Percentiles rank a stretch among this genome's conserved stretches.
Evolutionary conservation across 1,140 invertebrate genomes (phyloP).

Genomic region (Sarcophaga peregrina): DNA sequence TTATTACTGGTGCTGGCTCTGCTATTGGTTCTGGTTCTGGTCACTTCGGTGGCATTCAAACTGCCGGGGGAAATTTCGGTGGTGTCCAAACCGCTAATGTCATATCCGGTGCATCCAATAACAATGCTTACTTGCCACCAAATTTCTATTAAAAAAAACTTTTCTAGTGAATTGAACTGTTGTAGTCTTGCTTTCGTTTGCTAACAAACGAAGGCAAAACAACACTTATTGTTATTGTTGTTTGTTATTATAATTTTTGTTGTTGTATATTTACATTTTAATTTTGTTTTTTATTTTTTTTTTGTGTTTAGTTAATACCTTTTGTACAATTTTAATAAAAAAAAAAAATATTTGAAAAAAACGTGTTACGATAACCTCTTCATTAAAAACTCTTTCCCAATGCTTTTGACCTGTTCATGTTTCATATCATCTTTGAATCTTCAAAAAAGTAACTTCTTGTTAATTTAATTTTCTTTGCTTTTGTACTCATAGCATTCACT

Average conservation of each 20-base stretch:
- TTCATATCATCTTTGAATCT: neutral
- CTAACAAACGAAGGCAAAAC: neutral
- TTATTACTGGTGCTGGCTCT: neutral
- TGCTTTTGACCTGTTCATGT: neutral
- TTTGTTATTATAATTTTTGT: slow-evolving; percentile 34
- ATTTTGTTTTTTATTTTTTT: neutral
- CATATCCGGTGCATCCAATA: slow-evolving; percentile 44
- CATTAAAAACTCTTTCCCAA: neutral
- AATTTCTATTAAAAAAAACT: slow-evolving; percentile 54
- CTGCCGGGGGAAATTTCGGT: slow-evolving; percentile 9
- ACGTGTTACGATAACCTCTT: neutral
- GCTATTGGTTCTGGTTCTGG: slow-evolving; percentile 38
- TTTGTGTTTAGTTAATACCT: neutral
- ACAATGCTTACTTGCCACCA: slow-evolving; percentile 63
- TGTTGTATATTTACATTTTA: neutral
- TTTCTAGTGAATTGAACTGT: slow-evolving; percentile 43
- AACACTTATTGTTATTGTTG: slow-evolving; percentile 41
- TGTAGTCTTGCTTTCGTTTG: slow-evolving; percentile 37
- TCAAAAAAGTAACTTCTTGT: neutral
- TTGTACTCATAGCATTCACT: no score
- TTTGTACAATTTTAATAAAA: neutral
- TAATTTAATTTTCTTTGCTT: no score
- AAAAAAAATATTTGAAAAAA: neutral
- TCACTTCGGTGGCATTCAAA: neutral
- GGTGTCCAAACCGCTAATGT: slow-evolving; percentile 31